Base-by-base conservation (phyloP, 2,113 vertebrate genomes). In the Corvus moneduloides region DNA sequence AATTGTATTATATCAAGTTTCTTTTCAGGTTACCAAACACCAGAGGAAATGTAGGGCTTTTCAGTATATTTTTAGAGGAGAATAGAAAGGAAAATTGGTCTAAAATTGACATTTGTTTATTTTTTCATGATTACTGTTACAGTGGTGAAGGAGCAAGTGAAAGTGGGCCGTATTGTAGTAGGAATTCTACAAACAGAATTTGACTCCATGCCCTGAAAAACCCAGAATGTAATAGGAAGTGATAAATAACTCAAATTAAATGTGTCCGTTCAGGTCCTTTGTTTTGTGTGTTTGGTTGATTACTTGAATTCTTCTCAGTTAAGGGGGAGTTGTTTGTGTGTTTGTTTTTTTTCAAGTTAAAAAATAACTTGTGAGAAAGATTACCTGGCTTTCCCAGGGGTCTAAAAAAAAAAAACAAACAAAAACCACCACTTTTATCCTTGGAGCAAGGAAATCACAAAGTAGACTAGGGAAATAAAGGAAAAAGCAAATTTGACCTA, bases 1-100 rank as follows among this genome's bases (percentile, higher is more conserved):
- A 92, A 79, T 68, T 90, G 41, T 41, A 44, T 88, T 89, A 28
- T 54, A 89, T 84, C 62, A 64, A 67, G 90, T 92, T 93, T 95
- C 85, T 88, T 77, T 71, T 61, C 52, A 67, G 28, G 44, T 92
- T 79, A 64, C 41, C 33, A 68, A 92, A 51, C 18, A 77, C 18
- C 73, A 81, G 69, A 87, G 44, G 78, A 95, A 94, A 75, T 61
- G 28, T 33, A 30, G 16, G 7, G 18, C 22, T 28, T 84, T 95
- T 86, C 46, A 28, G 21, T 64, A 26, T 24, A 30, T 74, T 84
- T 93, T 80, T 41, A 84, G 43, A 51, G 35, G 48, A 71, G 41
- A 89, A 55, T 5, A 49, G 49, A 72, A 71, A 56, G 43, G 23
- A 83, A 93, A 95, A 87, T 61, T 61, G 46, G 33, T 13, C 39